Evolutionary conservation across 2,797 vertebrate species (phyloP), one percentile per base, ranked within the genome.

Genomic region (Hypotaenidia okinawae): DNA sequence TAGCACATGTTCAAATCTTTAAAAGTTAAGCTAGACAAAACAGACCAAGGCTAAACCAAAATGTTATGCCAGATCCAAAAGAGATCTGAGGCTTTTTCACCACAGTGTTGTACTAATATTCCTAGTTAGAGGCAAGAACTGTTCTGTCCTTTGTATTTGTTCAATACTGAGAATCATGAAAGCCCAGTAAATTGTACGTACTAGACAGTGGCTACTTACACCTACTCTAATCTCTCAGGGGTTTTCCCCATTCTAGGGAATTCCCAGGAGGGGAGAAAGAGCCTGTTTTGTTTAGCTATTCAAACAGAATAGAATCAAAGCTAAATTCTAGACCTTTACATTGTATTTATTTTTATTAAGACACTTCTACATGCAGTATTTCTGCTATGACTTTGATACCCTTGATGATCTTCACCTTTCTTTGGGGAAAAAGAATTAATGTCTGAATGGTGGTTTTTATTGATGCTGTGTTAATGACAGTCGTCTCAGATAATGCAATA

Each of bases 11-110:
- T 91, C 58, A 79, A 6, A 62, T 93, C 83, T 91, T 81, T 76
- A 78, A 80, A 93, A 96, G 84, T 75, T 37, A 76, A 75, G 10
- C 45, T 89, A 90, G 87, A 88, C 90, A 90, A 90, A 96, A 86
- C 73, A 95, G 85, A 91, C 51, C 33, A 74, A 80, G 45, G 37
- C 74, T 90, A 96, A 95, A 93, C 86, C 88, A 90, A 83, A 92
- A 79, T 37, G 6, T 87, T 52, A 89, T 70, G 54, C 13, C 33
- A 90, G 33, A 94, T 84, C 66, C 69, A 73, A 86, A 82, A 84
- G 78, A 90, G 30, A 10, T 81, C 69, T 86, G 76, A 78, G 69
- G 39, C 19, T 37, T 91, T 85, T 91, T 86, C 73, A 86, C 76
- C 89, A 67, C 89, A 90, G 58, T 59, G 25, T 91, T 94, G 35